phyloP scores from a whole-genome alignment of 2,888 invertebrate species.

The Drosophila rellima region DNA sequence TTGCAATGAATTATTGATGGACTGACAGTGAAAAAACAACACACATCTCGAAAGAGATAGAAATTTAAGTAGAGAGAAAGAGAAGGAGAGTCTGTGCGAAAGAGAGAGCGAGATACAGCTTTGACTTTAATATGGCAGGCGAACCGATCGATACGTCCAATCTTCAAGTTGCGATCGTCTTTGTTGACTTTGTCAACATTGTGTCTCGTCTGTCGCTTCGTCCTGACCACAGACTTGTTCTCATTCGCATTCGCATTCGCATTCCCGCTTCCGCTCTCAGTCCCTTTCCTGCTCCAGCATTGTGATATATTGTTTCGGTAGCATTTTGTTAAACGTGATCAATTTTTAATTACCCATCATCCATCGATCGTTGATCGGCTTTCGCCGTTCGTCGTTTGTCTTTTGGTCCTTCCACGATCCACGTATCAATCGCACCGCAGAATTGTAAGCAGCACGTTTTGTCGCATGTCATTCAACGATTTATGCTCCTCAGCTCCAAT shows the following conservation, averaged over 20 bases:
- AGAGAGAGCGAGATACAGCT: constrained; percentile 14
- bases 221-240: constrained; percentile 5
- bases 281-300: constrained; percentile 8
- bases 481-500: constrained; percentile 61
- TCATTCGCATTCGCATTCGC: neutral
- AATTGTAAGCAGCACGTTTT: constrained; percentile 77
- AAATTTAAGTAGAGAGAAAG: constrained; percentile 22
- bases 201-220: constrained; percentile 27
- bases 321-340: constrained; percentile 84
- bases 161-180: constrained; percentile 44
- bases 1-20: constrained; percentile 77
- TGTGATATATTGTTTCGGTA: constrained; percentile 81
- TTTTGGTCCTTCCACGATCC: constrained; percentile 28
- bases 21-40: constrained; percentile 34
- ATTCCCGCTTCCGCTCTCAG: constrained; percentile 1
- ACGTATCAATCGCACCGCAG: constrained; percentile 76
- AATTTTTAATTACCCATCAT: constrained; percentile 84
- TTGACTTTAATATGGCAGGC: constrained; percentile 78
- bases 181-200: constrained; percentile 77
- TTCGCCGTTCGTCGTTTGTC: constrained; percentile 31
- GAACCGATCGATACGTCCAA: constrained; percentile 50
- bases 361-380: constrained; percentile 47
- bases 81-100: neutral
- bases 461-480: constrained; percentile 83
- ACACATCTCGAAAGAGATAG: constrained; percentile 8